A percentile compares a stretch with the other conserved stretches of the same genome.
phyloP scores from a whole-genome alignment of 2,113 vertebrate species.

The Leptosomus discolor region DNA sequence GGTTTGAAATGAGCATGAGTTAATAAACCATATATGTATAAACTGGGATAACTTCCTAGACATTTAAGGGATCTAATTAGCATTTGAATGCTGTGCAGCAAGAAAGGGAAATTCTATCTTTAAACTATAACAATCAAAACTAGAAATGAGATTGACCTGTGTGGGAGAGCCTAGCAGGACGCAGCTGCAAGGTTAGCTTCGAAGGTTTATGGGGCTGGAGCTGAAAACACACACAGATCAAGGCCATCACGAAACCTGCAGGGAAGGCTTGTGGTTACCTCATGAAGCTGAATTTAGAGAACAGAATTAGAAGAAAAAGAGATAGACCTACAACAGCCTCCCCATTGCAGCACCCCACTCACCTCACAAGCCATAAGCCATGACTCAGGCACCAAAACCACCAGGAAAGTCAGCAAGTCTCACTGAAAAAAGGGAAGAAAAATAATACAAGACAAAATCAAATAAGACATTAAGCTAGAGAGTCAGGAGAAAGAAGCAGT shows the following conservation, averaged over 20 bases:
- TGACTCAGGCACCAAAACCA: neutral
- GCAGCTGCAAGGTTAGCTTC: slow-evolving; percentile 7
- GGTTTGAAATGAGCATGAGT: slow-evolving; percentile 47
- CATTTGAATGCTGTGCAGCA: slow-evolving; percentile 55
- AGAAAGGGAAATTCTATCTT: slow-evolving; percentile 53
- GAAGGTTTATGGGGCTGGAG: neutral
- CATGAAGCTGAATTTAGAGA: neutral
- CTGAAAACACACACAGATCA: neutral
- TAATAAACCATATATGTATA: slow-evolving; percentile 58
- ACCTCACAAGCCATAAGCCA: neutral
- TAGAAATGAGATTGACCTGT: slow-evolving; percentile 48
- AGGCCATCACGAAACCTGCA: neutral
- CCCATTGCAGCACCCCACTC: neutral
- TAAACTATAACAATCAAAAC: slow-evolving; percentile 53
- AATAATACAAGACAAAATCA: neutral
- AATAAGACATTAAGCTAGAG: neutral
- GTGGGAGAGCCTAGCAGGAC: slow-evolving; percentile 16
- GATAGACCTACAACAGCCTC: neutral
- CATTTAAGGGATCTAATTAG: slow-evolving; percentile 49
- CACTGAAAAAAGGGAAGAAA: neutral
- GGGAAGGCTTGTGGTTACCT: neutral
- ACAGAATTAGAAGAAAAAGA: neutral
- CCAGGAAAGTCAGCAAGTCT: neutral
- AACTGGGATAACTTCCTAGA: slow-evolving; percentile 56
- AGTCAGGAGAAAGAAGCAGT: neutral